A percentile compares a stretch with the other conserved stretches of the same genome.
Evolutionary conservation across 2,888 invertebrate genomes (phyloP).

Genomic region (Neria commutata): DNA sequence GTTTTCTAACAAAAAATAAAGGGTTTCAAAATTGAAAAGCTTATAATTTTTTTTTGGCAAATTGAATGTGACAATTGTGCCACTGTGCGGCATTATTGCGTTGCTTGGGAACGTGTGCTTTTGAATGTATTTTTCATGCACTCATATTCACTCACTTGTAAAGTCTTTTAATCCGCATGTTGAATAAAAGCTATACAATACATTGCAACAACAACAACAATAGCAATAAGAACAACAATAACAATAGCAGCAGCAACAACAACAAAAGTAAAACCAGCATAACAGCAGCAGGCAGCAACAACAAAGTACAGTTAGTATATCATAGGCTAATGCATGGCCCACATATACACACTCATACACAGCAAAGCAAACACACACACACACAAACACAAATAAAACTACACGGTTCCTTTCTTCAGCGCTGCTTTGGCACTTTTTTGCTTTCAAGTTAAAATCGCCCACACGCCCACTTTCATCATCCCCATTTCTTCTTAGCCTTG

Average conservation of each 20-base stretch:
- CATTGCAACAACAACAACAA: conserved; percentile 18
- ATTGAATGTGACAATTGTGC: too few species aligned
- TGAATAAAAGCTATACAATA: conserved; percentile 18
- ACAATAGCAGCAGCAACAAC: conserved; percentile 19
- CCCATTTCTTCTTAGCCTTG: too few species aligned
- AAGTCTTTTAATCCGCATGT: conserved; percentile 46
- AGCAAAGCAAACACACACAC: neutral
- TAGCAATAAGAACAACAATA: neutral
- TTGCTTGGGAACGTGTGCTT: conserved; percentile 31
- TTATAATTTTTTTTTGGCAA: too few species aligned
- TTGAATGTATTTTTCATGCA: conserved; percentile 39
- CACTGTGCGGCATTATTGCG: too few species aligned
- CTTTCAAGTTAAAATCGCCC: too few species aligned
- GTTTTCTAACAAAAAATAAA: too few species aligned
- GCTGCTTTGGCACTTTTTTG: too few species aligned
- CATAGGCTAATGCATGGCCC: neutral
- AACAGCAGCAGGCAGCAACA: conserved; percentile 29
- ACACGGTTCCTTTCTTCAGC: neutral
- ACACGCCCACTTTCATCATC: too few species aligned
- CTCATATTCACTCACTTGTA: conserved; percentile 46
- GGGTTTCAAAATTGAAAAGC: neutral
- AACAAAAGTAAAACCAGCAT: conserved; percentile 31
- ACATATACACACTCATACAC: neutral
- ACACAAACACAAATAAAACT: neutral
- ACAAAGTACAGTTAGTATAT: conserved; percentile 26